phyloP scores from a whole-genome alignment of 2,113 vertebrate species.

The Donacobius atricapilla region DNA sequence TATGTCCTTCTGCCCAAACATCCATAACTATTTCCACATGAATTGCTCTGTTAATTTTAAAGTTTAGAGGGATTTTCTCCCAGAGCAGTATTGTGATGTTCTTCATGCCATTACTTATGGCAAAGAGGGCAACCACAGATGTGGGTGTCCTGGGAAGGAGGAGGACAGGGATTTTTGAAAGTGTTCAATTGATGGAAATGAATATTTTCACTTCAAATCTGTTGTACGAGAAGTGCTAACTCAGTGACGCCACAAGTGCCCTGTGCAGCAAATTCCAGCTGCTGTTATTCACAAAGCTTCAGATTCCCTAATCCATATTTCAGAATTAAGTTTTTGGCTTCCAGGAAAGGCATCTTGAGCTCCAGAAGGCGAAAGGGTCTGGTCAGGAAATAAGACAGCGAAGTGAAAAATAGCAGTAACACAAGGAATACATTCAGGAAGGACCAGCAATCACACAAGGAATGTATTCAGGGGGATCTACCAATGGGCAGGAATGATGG shows the following conservation, averaged over 20 bases:
- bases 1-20: conserved; percentile 10
- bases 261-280: not conserved
- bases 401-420: not conserved
- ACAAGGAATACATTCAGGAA: not conserved
- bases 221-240: not conserved
- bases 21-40: conserved; percentile 35
- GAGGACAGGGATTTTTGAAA: not conserved
- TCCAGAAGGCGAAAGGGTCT: not conserved
- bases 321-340: not conserved
- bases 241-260: not conserved
- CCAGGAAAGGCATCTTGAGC: not conserved
- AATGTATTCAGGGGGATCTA: not conserved
- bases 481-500: not conserved
- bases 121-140: not conserved
- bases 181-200: not conserved
- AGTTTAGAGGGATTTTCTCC: not conserved
- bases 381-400: not conserved
- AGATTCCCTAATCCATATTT: not conserved
- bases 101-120: not conserved
- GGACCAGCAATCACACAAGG: not conserved
- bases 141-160: not conserved
- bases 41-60: conserved; percentile 8
- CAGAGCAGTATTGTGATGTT: not conserved
- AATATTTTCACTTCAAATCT: not conserved
- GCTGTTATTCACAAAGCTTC: not conserved